phyloP scores from a whole-genome alignment of 2,888 invertebrate genomes.

The Eupithecia dodoneata region DNA sequence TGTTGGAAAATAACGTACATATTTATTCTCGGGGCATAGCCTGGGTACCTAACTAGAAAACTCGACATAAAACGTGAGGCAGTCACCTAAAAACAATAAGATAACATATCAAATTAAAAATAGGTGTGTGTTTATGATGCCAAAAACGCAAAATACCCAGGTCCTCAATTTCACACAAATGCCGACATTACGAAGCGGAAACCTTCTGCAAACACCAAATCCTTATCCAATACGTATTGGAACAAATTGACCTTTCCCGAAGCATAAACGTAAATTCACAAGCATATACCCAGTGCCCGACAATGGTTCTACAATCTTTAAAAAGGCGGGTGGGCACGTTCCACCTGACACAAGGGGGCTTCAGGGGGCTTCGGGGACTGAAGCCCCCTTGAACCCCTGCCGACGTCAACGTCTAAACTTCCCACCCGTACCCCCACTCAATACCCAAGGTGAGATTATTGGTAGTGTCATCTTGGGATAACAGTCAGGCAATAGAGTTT shows the following conservation, averaged over 20 bases:
- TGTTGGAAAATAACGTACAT: not conserved
- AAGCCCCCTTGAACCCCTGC: slow-evolving; percentile 49
- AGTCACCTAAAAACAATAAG: not conserved
- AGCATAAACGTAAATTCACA: slow-evolving; percentile 44
- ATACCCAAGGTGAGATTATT: slow-evolving; percentile 48
- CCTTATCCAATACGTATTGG: slow-evolving; percentile 21
- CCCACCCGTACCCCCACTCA: slow-evolving; percentile 46
- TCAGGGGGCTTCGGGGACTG: slow-evolving; percentile 51
- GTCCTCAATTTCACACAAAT: slow-evolving; percentile 2
- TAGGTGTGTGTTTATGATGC: not conserved
- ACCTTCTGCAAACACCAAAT: slow-evolving; percentile 9
- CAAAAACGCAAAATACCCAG: not conserved
- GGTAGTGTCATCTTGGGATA: slow-evolving; percentile 30
- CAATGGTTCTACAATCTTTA: slow-evolving; percentile 52
- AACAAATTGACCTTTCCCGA: slow-evolving; percentile 39
- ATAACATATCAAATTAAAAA: not conserved
- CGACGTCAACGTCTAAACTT: slow-evolving; percentile 55
- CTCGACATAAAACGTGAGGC: not conserved
- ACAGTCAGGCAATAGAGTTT: slow-evolving; percentile 18
- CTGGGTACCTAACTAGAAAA: not conserved
- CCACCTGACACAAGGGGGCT: slow-evolving; percentile 49
- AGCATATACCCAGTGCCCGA: slow-evolving; percentile 38
- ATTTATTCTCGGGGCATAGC: not conserved
- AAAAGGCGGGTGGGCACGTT: slow-evolving; percentile 63
- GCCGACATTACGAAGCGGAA: slow-evolving; percentile 1